Evolutionary conservation across 2,113 vertebrate species (phyloP), one percentile per base, ranked within the genome.

Genomic region (Daubentonia madagascariensis): DNA sequence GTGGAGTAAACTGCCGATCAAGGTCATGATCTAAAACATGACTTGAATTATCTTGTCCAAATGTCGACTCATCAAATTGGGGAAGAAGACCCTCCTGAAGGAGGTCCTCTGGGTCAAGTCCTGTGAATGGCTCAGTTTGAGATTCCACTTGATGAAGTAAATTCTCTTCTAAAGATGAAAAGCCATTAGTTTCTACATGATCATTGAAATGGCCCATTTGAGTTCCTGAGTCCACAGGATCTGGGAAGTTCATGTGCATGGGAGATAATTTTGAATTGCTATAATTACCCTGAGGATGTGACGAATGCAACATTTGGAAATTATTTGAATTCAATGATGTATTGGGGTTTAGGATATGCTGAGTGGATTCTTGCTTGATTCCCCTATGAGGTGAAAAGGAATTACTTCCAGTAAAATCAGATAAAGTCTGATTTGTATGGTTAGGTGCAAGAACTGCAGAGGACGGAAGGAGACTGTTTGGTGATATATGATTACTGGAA

Each of bases 1-100:
- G 98, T 4, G 98, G 97, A 43, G 97, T 98, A 94, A 99, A 98
- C 8, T 98, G 98, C 10, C 97, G 98, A 37, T 99, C 98, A n/a
- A 99, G 97, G 61, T 98, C 98, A 95, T 98, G 99, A 89, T 99
- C 98, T 93, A 99, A 98, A 92, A 99, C 98, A 78, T 99, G 98
- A 98, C 98, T 98, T 93, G 99, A 98, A 97, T 98, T 98, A 91
- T 99, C 99, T 94, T 99, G 99, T 98, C 99, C 99, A 97, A 99
- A 99, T 0, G 99, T 97, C 85, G 99, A 97, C 67, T 99, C 99
- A 91, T 99, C 99, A 1, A 99, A 99, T 91, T 99, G 99, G 6
- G 99, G 99, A 93, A 99, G 98, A 8, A 99, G 99, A 86, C 99
- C 99, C 97, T 99, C 99, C 85, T 99, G 99, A 95, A 99, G 98